Base-by-base conservation (phyloP, 1,140 invertebrate genomes). In the Atta cephalotes region DNA sequence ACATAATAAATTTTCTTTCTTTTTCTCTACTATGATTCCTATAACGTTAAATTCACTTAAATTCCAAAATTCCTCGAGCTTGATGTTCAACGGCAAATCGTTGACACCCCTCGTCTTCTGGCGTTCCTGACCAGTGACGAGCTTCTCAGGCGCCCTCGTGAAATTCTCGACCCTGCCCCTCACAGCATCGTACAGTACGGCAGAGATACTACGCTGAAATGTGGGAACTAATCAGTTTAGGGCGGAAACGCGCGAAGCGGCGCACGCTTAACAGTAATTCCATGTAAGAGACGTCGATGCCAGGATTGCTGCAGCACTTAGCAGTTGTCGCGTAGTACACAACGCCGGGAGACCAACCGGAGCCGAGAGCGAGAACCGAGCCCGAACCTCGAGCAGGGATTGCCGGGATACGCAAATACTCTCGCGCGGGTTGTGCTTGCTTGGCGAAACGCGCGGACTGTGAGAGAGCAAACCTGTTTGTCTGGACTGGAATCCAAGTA, bases 271-370 rank as follows among this genome's bases (percentile, higher is more conserved):
- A 92, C 92, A 91, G 88, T 93, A 92, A 94, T 94, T 92, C 89
- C 86, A 79, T 91, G 92, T 94, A 94, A 93, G 94, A 92, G 93
- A 90, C 92, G 90, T 91, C 88, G 89, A 92, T 93, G 91, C 92
- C 89, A 70, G 74, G 78, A 93, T 93, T 92, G 92, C 89, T 92
- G 90, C 89, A 93, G 91, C 92, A 91, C 92, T 94, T 93, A 92
- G 90, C 88, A 92, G 89, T 93, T 93, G 93, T 94, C 92, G 89
- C 91, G 87, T 87, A 72, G 35, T 31, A 74, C 68, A 90, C 88
- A 85, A 88, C 53, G 49, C 51, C 56, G 85, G 80, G 77, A 35
- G 66, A 85, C 88, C 82, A 78, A 88, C 74, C 85, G 14, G 21
- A 49, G 51, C 39, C 25, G 56, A 79, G 39, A 68, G 35, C 65